phyloP scores from a whole-genome alignment of 2,888 invertebrate genomes.

The Lochmaea capreae region DNA sequence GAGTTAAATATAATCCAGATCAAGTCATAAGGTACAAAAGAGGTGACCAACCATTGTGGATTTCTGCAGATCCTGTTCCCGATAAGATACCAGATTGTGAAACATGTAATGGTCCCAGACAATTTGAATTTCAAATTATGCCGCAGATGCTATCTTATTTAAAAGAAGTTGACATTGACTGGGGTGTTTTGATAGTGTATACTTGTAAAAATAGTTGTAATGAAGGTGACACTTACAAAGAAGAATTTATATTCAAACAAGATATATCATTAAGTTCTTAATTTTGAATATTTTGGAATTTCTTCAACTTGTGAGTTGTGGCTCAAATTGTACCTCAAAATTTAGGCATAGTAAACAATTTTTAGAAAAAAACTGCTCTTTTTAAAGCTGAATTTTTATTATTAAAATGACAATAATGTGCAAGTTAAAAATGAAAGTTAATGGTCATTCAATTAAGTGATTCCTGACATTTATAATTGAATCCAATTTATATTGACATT shows the following conservation, averaged over 20 bases:
- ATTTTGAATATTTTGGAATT: background rate
- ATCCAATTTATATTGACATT: no score
- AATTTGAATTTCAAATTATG: slow-evolving; percentile 88
- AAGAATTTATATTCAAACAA: slow-evolving; percentile 88
- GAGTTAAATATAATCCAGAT: slow-evolving; percentile 77
- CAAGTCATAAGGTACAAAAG: slow-evolving; percentile 86
- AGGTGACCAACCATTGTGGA: slow-evolving; percentile 86
- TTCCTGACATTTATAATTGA: no score
- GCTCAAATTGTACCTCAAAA: background rate
- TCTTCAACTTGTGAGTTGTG: background rate
- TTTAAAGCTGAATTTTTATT: no score
- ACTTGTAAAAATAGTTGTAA: slow-evolving; percentile 86
- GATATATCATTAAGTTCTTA: slow-evolving; percentile 68
- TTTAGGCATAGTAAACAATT: background rate
- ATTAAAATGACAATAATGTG: no score
- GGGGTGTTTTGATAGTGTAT: slow-evolving; percentile 89
- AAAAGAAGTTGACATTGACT: slow-evolving; percentile 74
- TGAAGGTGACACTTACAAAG: slow-evolving; percentile 71
- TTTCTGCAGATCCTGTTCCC: slow-evolving; percentile 72
- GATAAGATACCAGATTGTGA: slow-evolving; percentile 77
- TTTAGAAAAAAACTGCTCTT: no score
- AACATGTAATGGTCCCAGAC: slow-evolving; percentile 79
- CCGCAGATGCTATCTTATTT: slow-evolving; percentile 62
- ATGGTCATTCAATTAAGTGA: no score
- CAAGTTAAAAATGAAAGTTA: no score